Evolutionary conservation across 2,113 vertebrate species (phyloP).

Genomic region (Murina feae): DNA sequence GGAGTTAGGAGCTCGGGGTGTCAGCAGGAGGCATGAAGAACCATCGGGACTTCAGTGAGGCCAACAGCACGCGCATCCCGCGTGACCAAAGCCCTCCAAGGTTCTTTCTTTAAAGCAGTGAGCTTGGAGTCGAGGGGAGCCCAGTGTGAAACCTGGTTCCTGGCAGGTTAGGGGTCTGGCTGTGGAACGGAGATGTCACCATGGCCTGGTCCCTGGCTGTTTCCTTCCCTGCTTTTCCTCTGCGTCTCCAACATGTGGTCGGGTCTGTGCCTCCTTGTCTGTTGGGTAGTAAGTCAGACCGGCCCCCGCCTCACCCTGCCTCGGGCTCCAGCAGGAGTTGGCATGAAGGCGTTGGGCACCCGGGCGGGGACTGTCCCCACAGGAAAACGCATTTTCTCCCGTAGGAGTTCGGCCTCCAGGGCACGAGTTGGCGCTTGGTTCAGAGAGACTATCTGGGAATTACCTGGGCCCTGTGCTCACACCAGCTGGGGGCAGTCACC

Average conservation of each 20-base stretch:
- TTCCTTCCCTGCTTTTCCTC: too few species aligned
- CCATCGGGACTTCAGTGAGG: too few species aligned
- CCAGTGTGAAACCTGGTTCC: rapidly evolving
- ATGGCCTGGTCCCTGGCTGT: rapidly evolving
- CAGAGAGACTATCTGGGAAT: neutral
- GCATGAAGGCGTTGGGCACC: rapidly evolving
- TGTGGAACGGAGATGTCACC: rapidly evolving
- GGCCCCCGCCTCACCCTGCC: neutral
- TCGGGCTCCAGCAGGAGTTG: rapidly evolving
- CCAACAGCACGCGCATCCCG: too few species aligned
- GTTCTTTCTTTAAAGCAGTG: neutral
- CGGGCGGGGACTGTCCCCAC: rapidly evolving
- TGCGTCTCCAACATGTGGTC: rapidly evolving
- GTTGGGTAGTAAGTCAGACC: rapidly evolving
- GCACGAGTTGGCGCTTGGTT: neutral
- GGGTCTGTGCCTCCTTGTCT: neutral
- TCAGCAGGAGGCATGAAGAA: too few species aligned
- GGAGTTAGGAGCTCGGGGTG: too few species aligned
- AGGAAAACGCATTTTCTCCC: neutral
- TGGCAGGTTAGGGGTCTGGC: neutral
- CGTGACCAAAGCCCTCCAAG: too few species aligned
- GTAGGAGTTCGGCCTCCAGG: neutral
- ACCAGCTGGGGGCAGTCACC: rapidly evolving
- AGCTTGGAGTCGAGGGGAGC: rapidly evolving
- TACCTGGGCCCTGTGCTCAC: neutral